phyloP scores from a whole-genome alignment of 2,113 vertebrate genomes.

The Phocoena sinus region DNA sequence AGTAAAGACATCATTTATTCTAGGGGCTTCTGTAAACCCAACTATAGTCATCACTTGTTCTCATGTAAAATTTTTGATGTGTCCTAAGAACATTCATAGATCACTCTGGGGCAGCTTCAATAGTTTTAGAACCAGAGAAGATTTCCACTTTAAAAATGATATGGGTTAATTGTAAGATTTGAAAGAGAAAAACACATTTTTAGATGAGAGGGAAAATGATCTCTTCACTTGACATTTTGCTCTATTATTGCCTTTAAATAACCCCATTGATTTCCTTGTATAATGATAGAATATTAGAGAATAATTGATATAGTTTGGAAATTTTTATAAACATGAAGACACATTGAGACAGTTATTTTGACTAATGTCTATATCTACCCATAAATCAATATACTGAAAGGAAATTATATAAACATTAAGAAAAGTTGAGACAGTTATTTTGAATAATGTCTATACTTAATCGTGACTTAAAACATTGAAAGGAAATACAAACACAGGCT shows the following conservation, averaged over 20 bases:
- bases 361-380: not conserved
- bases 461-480: slow-evolving; percentile 37
- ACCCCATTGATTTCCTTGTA: slow-evolving; percentile 11
- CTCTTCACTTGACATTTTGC: not conserved
- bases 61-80: not conserved
- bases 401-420: slow-evolving; percentile 38
- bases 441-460: slow-evolving; percentile 47
- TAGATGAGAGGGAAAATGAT: slow-evolving; percentile 5
- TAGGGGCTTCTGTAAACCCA: not conserved
- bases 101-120: not conserved
- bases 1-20: not conserved
- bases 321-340: slow-evolving; percentile 32
- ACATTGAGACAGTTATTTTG: slow-evolving; percentile 36
- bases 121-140: not conserved
- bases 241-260: slow-evolving; percentile 17
- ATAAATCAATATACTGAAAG: slow-evolving; percentile 28
- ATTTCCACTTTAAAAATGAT: not conserved
- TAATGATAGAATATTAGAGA: not conserved
- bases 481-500: not conserved
- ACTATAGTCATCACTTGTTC: not conserved
- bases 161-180: not conserved
- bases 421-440: slow-evolving; percentile 47
- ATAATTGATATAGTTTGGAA: not conserved
- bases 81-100: not conserved
- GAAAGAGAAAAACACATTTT: slow-evolving; percentile 23